phyloP scores from a whole-genome alignment of 1,140 invertebrate species.

The Drosophila pseudoobscura region DNA sequence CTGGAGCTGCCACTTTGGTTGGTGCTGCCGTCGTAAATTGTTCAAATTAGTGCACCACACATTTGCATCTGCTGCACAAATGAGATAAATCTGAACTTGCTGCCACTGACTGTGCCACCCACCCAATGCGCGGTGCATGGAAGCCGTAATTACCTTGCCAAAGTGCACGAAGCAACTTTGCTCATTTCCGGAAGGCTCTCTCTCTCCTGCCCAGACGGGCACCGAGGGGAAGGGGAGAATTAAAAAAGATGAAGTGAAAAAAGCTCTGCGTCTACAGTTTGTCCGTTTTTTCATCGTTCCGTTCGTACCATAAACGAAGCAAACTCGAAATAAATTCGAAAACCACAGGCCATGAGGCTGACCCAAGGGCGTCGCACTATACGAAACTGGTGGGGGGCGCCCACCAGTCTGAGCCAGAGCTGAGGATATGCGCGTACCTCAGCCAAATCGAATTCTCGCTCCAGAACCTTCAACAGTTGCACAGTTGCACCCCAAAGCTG shows the following conservation, averaged over 20 bases:
- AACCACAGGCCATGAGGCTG: slow-evolving; percentile 52
- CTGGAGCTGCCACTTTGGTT: not conserved
- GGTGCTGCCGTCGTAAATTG: slow-evolving; percentile 7
- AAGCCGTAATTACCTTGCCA: slow-evolving; percentile 62
- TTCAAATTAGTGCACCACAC: slow-evolving; percentile 33
- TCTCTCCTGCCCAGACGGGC: too few relatives aligned
- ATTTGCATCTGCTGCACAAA: slow-evolving; percentile 34
- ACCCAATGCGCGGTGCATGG: not conserved
- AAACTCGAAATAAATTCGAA: slow-evolving; percentile 23
- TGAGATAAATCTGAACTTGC: slow-evolving; percentile 42
- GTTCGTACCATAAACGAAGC: slow-evolving; percentile 41
- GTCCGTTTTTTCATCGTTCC: slow-evolving; percentile 22
- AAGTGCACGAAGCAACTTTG: slow-evolving; percentile 45
- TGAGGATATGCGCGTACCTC: too few relatives aligned
- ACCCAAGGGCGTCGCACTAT: not conserved
- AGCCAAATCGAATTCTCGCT: slow-evolving; percentile 50
- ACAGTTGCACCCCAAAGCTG: slow-evolving; percentile 7
- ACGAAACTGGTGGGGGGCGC: too few relatives aligned
- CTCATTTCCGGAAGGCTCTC: slow-evolving; percentile 44
- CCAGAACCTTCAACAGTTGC: slow-evolving; percentile 28
- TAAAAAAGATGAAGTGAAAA: slow-evolving; percentile 57
- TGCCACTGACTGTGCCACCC: not conserved
- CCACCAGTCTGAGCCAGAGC: not conserved
- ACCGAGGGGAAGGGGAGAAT: slow-evolving; percentile 53
- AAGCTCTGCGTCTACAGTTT: slow-evolving; percentile 35